phyloP scores from a whole-genome alignment of 2,888 invertebrate genomes.

The Agrotis segetum region DNA sequence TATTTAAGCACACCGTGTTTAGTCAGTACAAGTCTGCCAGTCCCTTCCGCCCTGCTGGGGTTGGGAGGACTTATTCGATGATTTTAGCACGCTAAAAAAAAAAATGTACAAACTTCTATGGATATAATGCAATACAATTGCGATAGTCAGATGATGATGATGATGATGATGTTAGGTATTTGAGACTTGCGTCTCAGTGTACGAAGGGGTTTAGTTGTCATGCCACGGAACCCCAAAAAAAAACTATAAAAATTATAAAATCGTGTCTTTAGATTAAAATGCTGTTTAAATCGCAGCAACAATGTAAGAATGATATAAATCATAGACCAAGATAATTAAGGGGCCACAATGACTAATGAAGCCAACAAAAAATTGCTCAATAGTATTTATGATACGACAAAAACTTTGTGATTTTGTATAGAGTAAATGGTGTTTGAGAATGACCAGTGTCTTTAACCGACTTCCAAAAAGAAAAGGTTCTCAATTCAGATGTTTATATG shows the following conservation, averaged over 20 bases:
- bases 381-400: conserved; percentile 64
- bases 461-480: too few species aligned
- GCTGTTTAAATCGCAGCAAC: conserved; percentile 53
- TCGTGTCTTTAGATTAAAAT: conserved; percentile 63
- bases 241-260: conserved; percentile 52
- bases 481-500: too few species aligned
- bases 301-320: conserved; percentile 70
- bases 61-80: too few species aligned
- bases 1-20: too few species aligned
- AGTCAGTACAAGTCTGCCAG: too few species aligned
- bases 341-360: conserved; percentile 83
- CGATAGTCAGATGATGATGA: too few species aligned
- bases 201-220: neutral
- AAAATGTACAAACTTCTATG: too few species aligned
- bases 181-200: too few species aligned
- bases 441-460: neutral
- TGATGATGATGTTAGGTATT: too few species aligned
- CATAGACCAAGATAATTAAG: conserved; percentile 80
- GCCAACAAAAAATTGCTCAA: conserved; percentile 79
- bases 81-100: too few species aligned
- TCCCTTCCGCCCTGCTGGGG: too few species aligned
- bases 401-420: conserved; percentile 43
- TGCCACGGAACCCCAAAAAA: conserved; percentile 10
- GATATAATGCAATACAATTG: too few species aligned
- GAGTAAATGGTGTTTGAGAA: conserved; percentile 33